Conservation (phyloP, 2,888 invertebrate genomes). For the Ophioninae sp. region DNA sequence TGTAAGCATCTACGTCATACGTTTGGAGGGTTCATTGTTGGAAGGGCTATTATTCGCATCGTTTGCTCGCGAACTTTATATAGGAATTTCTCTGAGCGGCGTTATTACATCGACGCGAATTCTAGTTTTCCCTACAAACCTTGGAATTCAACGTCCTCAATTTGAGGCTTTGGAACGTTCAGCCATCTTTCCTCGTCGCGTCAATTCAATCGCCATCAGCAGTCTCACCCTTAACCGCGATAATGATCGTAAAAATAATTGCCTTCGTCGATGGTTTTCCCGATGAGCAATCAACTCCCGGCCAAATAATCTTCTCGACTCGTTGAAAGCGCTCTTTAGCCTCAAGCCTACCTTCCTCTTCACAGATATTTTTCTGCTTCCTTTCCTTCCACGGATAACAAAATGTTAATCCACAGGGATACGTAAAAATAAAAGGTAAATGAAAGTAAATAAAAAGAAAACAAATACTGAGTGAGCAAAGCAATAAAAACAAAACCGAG, state of each 20-base stretch:
- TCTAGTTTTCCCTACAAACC: neutral
- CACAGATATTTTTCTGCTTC: neutral
- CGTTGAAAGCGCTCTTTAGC: constrained; percentile 33
- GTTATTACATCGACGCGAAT: neutral
- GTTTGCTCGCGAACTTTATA: neutral
- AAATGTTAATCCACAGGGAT: neutral
- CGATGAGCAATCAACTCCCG: constrained; percentile 54
- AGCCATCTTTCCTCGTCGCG: constrained; percentile 20
- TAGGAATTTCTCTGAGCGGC: neutral
- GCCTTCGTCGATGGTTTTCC: constrained; percentile 51
- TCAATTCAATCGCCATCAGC: constrained; percentile 36
- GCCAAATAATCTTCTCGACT: constrained; percentile 37
- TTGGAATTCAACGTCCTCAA: neutral
- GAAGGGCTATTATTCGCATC: neutral
- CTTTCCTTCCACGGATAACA: neutral
- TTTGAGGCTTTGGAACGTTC: constrained; percentile 27
- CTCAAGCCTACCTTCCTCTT: neutral
- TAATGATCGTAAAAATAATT: constrained; percentile 60
- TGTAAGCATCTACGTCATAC: neutral
- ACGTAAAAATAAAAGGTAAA: neutral
- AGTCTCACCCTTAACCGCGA: constrained; percentile 31
- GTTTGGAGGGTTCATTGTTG: constrained; percentile 1
- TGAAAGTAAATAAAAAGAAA: constrained; percentile 11
- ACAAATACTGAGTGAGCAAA: constrained; percentile 53
- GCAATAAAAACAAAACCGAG: constrained; percentile 44